Percentiles rank a stretch among this genome's conserved stretches.
These are phyloP conservation scores for Ips nitidus DNA, from an alignment of 1,140 invertebrate species.

Conservation along the genomic window DNA sequence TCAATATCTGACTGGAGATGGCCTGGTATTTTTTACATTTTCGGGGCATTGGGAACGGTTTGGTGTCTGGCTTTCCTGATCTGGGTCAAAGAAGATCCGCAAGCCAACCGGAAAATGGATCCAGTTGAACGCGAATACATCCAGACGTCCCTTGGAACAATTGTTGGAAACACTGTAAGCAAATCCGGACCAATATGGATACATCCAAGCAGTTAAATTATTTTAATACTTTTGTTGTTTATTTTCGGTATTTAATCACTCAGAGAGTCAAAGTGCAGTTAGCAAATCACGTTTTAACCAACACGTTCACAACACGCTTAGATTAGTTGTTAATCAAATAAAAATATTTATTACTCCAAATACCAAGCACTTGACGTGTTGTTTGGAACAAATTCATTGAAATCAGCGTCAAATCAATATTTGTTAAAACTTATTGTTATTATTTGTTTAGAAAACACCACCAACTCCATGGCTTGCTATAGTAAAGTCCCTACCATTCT, in stretches of 20 bases:
- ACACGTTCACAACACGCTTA: too few species aligned
- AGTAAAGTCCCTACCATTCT: constrained; percentile 78
- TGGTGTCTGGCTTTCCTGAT: constrained; percentile 85
- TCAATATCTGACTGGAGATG: constrained; percentile 78
- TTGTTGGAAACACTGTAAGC: constrained; percentile 70
- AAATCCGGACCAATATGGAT: background rate
- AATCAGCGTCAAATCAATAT: too few species aligned
- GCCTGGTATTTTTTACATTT: constrained; percentile 90
- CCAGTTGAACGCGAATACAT: constrained; percentile 88
- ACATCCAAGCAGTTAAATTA: too few species aligned
- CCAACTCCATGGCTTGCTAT: constrained; percentile 87
- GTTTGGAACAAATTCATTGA: too few species aligned
- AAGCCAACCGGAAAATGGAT: constrained; percentile 75
- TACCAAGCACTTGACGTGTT: too few species aligned
- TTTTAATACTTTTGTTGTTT: too few species aligned
- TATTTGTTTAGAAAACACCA: constrained; percentile 67
- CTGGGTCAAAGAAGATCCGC: constrained; percentile 80
- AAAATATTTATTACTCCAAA: too few species aligned
- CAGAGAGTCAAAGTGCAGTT: too few species aligned
- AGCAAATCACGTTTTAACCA: too few species aligned
- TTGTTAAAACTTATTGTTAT: too few species aligned
- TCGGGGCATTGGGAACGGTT: constrained; percentile 76
- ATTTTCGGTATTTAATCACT: too few species aligned
- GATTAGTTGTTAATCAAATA: too few species aligned
- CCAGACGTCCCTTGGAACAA: constrained; percentile 74